Evolutionary conservation across 2,888 invertebrate genomes (phyloP), one percentile per base, ranked within the genome.

Genomic region (Halocaridina rubra): DNA sequence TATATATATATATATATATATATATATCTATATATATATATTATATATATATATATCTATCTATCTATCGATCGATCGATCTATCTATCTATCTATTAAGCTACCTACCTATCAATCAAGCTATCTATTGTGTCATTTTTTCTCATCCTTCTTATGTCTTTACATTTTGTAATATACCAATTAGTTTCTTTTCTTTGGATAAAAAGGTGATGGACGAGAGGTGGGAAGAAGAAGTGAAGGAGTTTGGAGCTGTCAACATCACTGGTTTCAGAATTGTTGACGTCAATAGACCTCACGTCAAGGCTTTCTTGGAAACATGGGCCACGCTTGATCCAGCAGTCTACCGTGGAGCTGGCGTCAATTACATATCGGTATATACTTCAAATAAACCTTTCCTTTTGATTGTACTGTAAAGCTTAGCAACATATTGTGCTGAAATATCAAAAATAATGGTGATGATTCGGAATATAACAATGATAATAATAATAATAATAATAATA

Each of bases 161-260:
- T n/a, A n/a, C n/a, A n/a, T n/a, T n/a, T n/a, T n/a, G n/a, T n/a
- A n/a, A n/a, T n/a, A n/a, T n/a, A n/a, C n/a, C n/a, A n/a, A n/a
- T n/a, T n/a, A n/a, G n/a, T n/a, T n/a, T n/a, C n/a, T n/a, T n/a
- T n/a, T n/a, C n/a, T n/a, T n/a, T n/a, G n/a, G n/a, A n/a, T n/a
- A n/a, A n/a, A n/a, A 19, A 97, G 97, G 96, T 97, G 91, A 97
- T 98, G 96, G 97, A 98, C 92, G 98, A 98, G 92, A 94, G 96
- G 90, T 97, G 97, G 96, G 97, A 98, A 90, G 95, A 95, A 90
- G 97, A 97, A 93, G 95, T 98, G 90, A 95, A 96, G 90, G 97
- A 98, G 93, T 98, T 96, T 91, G 98, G 98, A 74, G 98, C 98
- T 89, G 96, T 99, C 90, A 99, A 99, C 93, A 97, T 99, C 90